These are phyloP conservation scores for Nannoperca obscura DNA, from an alignment of 2,797 vertebrate genomes.

Conservation along the genomic window DNA sequence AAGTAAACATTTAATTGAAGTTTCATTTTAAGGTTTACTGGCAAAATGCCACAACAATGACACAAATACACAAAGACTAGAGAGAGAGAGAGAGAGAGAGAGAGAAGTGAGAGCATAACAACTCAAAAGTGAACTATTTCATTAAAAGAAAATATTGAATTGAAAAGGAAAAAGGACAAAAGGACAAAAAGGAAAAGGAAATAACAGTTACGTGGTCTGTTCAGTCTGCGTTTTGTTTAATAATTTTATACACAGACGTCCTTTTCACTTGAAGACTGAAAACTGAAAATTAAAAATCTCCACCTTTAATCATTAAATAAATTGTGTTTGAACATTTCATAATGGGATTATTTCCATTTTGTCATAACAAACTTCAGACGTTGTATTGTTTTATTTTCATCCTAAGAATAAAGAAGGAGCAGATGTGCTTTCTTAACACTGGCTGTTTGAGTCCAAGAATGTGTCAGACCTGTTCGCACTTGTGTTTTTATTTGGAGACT, in stretches of 20 bases:
- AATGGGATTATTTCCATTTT: background rate
- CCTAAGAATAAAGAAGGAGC: conserved; percentile 27
- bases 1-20: conserved; percentile 1
- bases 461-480: conserved; percentile 71
- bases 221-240: background rate
- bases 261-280: background rate
- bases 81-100: background rate
- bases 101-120: background rate
- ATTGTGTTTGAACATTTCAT: background rate
- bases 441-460: conserved; percentile 52
- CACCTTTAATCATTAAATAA: background rate
- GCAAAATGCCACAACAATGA: background rate
- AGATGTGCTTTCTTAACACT: conserved; percentile 43
- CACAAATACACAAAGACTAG: background rate
- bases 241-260: background rate
- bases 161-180: no score
- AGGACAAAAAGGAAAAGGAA: no score
- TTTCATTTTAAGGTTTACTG: background rate
- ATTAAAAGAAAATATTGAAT: background rate
- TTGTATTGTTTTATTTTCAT: background rate
- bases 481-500: conserved; percentile 61
- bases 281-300: background rate
- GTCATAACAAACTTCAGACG: background rate
- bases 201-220: background rate
- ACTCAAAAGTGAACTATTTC: background rate